Conservation (phyloP, 2,888 invertebrate species). For the Penaeus monodon region DNA sequence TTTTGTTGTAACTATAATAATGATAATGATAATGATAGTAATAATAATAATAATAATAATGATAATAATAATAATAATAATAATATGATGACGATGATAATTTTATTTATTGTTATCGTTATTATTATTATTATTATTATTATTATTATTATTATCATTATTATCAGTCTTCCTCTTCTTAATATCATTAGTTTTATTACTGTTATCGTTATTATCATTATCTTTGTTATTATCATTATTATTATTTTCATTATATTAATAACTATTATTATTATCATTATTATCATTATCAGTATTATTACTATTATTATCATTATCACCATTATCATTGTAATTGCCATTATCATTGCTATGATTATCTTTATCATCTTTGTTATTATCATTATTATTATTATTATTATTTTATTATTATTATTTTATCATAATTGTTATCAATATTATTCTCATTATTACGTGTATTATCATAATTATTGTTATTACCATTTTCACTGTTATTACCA, state of each 20-base stretch:
- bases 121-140: too few relatives aligned
- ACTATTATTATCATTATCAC: neutral
- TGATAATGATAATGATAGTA: too few relatives aligned
- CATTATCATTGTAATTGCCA: too few relatives aligned
- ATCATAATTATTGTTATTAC: neutral
- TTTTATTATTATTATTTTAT: neutral
- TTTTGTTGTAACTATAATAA: too few relatives aligned
- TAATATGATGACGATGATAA: neutral
- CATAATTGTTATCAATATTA: neutral
- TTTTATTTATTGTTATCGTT: neutral
- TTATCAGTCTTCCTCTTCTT: too few relatives aligned
- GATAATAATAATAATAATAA: too few relatives aligned
- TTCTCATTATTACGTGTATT: neutral
- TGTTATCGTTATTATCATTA: neutral
- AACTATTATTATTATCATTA: constrained; percentile 1
- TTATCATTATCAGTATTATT: constrained; percentile 5
- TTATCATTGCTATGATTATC: too few relatives aligned
- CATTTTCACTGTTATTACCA: neutral
- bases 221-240: neutral
- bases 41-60: too few relatives aligned
- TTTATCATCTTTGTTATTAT: too few relatives aligned
- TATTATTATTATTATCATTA: too few relatives aligned
- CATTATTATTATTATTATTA: too few relatives aligned
- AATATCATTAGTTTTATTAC: too few relatives aligned
- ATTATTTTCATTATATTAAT: constrained; percentile 5